phyloP scores from a whole-genome alignment of 2,113 vertebrate genomes.

The Lophura nycthemera region DNA sequence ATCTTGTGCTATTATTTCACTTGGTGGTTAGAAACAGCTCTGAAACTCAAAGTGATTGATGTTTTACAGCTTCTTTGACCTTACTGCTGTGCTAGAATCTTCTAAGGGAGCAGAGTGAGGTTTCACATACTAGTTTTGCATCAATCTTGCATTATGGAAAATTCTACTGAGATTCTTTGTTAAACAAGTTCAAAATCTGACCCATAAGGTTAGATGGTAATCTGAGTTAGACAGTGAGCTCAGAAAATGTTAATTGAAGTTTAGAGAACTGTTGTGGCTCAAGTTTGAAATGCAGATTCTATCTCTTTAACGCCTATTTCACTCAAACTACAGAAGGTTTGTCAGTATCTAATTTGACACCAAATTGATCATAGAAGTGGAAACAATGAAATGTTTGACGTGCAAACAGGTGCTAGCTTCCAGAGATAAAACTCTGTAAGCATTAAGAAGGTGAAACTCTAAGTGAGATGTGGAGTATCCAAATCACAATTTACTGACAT shows the following conservation, averaged over 20 bases:
- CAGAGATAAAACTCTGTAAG: conserved; percentile 28
- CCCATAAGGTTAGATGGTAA: neutral
- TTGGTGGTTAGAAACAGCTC: neutral
- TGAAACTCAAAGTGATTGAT: neutral
- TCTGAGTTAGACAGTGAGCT: neutral
- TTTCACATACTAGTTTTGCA: neutral
- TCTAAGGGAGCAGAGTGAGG: neutral
- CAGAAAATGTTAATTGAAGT: neutral
- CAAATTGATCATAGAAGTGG: neutral
- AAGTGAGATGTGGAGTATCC: neutral
- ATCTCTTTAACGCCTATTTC: neutral
- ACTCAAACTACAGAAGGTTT: neutral
- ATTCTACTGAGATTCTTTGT: neutral
- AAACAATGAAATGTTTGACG: neutral
- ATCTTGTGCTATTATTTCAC: neutral
- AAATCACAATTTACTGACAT: neutral
- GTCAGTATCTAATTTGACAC: neutral
- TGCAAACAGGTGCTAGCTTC: conserved; percentile 36
- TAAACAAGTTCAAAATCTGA: neutral
- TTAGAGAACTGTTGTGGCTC: conserved; percentile 2
- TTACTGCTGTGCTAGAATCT: neutral
- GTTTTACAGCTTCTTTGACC: neutral
- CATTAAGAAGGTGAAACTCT: neutral
- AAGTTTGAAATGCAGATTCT: neutral
- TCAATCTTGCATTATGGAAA: neutral